Percentiles rank a stretch among this genome's conserved stretches.
These are phyloP conservation scores for Paratrypauchen microcephalus DNA, from an alignment of 2,797 vertebrate genomes.

Conservation along the genomic window DNA sequence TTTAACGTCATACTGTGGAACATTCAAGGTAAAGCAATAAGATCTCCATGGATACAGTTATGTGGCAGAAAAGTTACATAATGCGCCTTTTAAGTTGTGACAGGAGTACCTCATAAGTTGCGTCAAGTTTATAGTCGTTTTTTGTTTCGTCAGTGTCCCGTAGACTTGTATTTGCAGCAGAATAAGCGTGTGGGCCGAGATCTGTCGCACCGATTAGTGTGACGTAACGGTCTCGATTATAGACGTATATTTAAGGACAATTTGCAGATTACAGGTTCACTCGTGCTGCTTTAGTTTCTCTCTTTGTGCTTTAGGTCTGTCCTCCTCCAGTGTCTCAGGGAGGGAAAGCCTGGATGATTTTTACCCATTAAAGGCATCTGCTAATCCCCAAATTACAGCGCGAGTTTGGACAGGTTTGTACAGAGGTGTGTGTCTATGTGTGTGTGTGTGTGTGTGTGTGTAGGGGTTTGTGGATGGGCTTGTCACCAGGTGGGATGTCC, in stretches of 20 bases:
- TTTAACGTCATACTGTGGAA: no score
- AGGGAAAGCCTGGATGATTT: conserved; percentile 60
- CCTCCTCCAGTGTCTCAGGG: conserved; percentile 7
- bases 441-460: conserved; percentile 26
- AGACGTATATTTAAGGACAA: conserved; percentile 6
- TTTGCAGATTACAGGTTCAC: conserved; percentile 11
- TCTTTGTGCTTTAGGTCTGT: background rate
- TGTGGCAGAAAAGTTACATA: no score
- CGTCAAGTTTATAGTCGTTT: no score
- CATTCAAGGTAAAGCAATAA: no score
- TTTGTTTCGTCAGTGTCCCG: background rate
- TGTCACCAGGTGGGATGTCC: conserved; percentile 13
- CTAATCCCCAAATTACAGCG: conserved; percentile 90
- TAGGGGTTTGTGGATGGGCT: conserved; percentile 18
- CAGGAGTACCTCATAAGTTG: no score
- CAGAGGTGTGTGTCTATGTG: conserved; percentile 62
- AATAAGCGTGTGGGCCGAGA: background rate
- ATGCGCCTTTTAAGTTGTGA: no score
- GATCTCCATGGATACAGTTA: no score
- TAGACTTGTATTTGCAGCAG: background rate
- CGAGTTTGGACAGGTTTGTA: conserved; percentile 88
- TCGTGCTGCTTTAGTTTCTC: background rate
- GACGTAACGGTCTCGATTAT: conserved; percentile 3
- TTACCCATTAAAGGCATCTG: conserved; percentile 83
- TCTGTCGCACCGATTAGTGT: background rate